Base-by-base conservation (phyloP, 2,888 invertebrate species). In the Scaptomyza cyrtandrae region DNA sequence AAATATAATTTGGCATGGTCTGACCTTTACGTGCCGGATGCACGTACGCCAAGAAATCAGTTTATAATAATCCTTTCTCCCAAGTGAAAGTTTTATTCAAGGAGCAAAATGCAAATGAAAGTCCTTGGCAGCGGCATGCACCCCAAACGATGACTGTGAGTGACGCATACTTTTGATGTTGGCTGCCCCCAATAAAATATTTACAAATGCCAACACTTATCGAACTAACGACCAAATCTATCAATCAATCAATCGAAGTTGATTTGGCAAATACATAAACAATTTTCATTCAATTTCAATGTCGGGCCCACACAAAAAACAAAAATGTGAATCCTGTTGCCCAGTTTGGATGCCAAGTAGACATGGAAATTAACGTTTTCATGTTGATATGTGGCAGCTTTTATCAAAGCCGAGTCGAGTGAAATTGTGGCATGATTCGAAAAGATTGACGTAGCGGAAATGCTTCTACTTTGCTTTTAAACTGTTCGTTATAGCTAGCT, bases 21-120 rank as follows among this genome's bases (percentile, higher is more conserved):
- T 86, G 83, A 83, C 83, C 83, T 83, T 83, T 71, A 70, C 83
- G 88, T 88, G 88, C 61, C 73, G 66, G 55, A 77, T 64, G 72
- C 52, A 37, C 48, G n/a, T 56, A 59, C n/a, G 58, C 33, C 10
- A 48, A 41, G 35, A 37, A 83, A 76, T 83, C 84, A 35, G 60
- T 69, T 71, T 70, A 86, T 79, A 82, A 61, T 70, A 78, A 58
- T 63, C 57, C 50, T 61, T 56, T 33, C 69, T 48, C 35, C 10
- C 6, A 6, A 52, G 61, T 48, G 55, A 63, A 77, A 66, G 58
- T 67, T 49, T 37, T 59, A 7, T 3, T 59, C 19, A 45, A 29
- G 24, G 35, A 57, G 6, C 9, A 39, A 41, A 78, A 88, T 72
- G 83, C 72, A 85, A 82, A 88, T 78, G 60, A 31, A 31, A 62